Conservation (phyloP, 2,113 vertebrate genomes). For the Tragelaphus buxtoni region DNA sequence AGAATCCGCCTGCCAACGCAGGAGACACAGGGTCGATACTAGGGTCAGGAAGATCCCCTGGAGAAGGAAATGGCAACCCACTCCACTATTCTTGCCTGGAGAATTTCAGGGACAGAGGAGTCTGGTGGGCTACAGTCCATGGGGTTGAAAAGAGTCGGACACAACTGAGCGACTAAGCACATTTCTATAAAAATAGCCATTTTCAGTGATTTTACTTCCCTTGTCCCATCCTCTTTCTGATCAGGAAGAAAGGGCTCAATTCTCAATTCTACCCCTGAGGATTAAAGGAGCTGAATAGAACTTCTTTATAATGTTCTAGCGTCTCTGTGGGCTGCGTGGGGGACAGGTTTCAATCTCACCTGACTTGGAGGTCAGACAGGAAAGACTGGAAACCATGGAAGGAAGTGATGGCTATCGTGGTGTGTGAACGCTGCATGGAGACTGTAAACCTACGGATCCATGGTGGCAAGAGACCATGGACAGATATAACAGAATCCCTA, state of each 20-base stretch:
- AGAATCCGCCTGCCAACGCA: not conserved
- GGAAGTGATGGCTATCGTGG: not conserved
- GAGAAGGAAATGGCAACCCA: not conserved
- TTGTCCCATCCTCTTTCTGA: not conserved
- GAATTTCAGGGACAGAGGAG: not conserved
- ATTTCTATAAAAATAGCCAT: not conserved
- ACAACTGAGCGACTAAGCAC: not conserved
- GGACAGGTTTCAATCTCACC: not conserved
- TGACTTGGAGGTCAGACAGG: not conserved
- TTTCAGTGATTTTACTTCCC: not conserved
- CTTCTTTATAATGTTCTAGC: not conserved
- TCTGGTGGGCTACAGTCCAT: not conserved
- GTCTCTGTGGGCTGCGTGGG: not conserved
- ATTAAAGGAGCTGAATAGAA: not conserved
- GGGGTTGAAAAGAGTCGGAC: fast-evolving
- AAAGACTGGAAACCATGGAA: not conserved
- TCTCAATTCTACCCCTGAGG: not conserved
- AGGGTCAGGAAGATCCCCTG: not conserved
- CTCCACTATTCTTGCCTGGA: not conserved
- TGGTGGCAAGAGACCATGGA: not conserved
- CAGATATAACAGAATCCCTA: not conserved
- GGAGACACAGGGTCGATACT: not conserved
- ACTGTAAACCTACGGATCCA: not conserved
- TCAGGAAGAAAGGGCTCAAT: not conserved
- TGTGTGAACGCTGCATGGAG: not conserved